These are phyloP conservation scores for Ctena decussata DNA, from an alignment of 2,888 invertebrate genomes.

Conservation along the genomic window DNA sequence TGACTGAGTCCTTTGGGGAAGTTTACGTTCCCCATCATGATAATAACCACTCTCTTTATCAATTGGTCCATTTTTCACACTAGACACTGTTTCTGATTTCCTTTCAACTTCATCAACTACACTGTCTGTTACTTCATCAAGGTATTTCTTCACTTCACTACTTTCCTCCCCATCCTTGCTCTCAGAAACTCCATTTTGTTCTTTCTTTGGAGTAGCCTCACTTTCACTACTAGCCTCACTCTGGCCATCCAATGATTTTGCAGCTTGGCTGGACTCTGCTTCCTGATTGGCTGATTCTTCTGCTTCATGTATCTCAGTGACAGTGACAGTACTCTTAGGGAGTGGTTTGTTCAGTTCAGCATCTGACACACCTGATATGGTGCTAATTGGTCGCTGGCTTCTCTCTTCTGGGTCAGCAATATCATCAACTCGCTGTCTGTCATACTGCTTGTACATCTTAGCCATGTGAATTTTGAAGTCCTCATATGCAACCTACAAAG, in stretches of 20 bases:
- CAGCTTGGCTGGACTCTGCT: constrained; percentile 40
- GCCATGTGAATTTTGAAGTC: constrained; percentile 99
- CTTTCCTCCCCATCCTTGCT: constrained; percentile 21
- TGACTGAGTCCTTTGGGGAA: constrained; percentile 67
- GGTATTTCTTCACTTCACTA: constrained; percentile 6
- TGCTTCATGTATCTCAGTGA: constrained; percentile 78
- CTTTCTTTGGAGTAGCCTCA: constrained; percentile 33
- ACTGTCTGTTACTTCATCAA: background rate
- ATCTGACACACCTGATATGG: constrained; percentile 92
- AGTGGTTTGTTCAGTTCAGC: constrained; percentile 65
- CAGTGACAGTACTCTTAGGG: constrained; percentile 80
- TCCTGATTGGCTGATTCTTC: constrained; percentile 53
- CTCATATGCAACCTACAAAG: constrained; percentile 96
- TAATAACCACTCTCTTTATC: constrained; percentile 11
- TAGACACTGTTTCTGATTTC: constrained; percentile 7
- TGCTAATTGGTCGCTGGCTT: constrained; percentile 97
- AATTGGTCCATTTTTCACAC: background rate
- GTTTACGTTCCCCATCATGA: constrained; percentile 37
- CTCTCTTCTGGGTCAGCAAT: constrained; percentile 97
- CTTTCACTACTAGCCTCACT: constrained; percentile 33
- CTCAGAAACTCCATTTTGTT: constrained; percentile 22
- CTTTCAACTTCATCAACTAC: background rate
- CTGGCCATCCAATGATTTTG: constrained; percentile 45
- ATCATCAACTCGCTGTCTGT: constrained; percentile 96
- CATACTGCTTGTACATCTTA: constrained; percentile 94